Percentiles rank a stretch among this genome's conserved stretches.
phyloP scores from a whole-genome alignment of 1,140 invertebrate genomes.

The Magallana gigas region DNA sequence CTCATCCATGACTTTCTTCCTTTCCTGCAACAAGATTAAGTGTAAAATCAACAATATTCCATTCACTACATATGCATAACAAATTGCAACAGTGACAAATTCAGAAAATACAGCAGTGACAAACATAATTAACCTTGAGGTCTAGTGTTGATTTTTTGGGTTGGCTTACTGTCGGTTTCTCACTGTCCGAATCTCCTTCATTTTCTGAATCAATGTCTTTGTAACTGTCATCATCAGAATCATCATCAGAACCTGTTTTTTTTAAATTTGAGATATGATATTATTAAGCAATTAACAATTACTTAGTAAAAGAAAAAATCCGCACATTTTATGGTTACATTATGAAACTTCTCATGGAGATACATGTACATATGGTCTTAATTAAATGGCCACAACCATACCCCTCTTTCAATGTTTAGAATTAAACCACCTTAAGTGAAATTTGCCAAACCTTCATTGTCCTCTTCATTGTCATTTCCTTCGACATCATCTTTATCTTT shows the following conservation, averaged over 20 bases:
- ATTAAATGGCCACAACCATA: too few relatives aligned
- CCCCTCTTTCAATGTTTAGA: too few relatives aligned
- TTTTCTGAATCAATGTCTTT: conserved; percentile 64
- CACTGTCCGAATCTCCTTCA: conserved; percentile 54
- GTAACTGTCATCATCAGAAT: conserved; percentile 61
- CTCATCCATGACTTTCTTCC: conserved; percentile 78
- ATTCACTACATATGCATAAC: too few relatives aligned
- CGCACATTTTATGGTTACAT: too few relatives aligned
- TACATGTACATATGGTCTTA: too few relatives aligned
- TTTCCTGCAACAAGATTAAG: conserved; percentile 56
- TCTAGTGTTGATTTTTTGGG: conserved; percentile 73
- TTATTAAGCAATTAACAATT: too few relatives aligned
- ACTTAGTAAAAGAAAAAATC: too few relatives aligned
- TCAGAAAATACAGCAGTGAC: background rate
- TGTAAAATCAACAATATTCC: too few relatives aligned
- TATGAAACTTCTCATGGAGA: too few relatives aligned
- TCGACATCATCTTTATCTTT: conserved; percentile 72
- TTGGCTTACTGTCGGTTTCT: conserved; percentile 52
- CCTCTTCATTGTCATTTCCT: background rate
- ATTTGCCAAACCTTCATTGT: conserved; percentile 4
- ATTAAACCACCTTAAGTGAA: background rate
- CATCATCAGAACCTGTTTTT: conserved; percentile 38
- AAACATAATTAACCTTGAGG: conserved; percentile 50
- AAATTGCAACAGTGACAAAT: background rate
- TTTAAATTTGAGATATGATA: too few relatives aligned